Conservation (phyloP, 2,888 invertebrate genomes). For the Lithophane ornitopus region DNA sequence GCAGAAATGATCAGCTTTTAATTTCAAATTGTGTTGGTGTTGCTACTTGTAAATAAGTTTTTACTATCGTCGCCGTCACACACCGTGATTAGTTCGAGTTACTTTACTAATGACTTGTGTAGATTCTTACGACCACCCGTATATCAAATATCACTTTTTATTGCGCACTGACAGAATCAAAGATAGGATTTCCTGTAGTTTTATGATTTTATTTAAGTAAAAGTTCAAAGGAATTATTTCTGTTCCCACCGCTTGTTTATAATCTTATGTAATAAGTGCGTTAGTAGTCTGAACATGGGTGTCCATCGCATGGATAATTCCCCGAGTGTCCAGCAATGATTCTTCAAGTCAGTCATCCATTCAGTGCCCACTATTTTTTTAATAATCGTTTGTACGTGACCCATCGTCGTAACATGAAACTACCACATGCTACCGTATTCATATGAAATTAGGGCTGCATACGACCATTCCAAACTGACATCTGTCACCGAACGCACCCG, state of each 20-base stretch:
- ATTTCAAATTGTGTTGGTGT: constrained; percentile 14
- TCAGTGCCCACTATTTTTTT: constrained; percentile 63
- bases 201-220: constrained; percentile 53
- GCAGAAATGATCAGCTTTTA: constrained; percentile 17
- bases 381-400: constrained; percentile 74
- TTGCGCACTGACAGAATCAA: constrained; percentile 52
- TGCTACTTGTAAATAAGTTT: constrained; percentile 22
- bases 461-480: constrained; percentile 60
- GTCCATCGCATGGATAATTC: constrained; percentile 46
- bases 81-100: constrained; percentile 45
- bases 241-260: constrained; percentile 49
- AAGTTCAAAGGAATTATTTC: constrained; percentile 58
- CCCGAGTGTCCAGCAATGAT: constrained; percentile 46
- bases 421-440: constrained; percentile 79
- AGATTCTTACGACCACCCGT: constrained; percentile 51
- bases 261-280: constrained; percentile 38
- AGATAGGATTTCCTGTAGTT: constrained; percentile 58
- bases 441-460: constrained; percentile 76
- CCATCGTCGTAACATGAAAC: constrained; percentile 79
- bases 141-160: constrained; percentile 64
- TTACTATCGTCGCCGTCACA: constrained; percentile 38
- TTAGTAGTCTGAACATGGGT: constrained; percentile 57
- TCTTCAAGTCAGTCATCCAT: constrained; percentile 53
- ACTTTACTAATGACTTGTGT: constrained; percentile 38
- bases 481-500: constrained; percentile 47